These are phyloP conservation scores for Chamaedrilus cognettii DNA, from an alignment of 2,888 invertebrate genomes.

Conservation along the genomic window DNA sequence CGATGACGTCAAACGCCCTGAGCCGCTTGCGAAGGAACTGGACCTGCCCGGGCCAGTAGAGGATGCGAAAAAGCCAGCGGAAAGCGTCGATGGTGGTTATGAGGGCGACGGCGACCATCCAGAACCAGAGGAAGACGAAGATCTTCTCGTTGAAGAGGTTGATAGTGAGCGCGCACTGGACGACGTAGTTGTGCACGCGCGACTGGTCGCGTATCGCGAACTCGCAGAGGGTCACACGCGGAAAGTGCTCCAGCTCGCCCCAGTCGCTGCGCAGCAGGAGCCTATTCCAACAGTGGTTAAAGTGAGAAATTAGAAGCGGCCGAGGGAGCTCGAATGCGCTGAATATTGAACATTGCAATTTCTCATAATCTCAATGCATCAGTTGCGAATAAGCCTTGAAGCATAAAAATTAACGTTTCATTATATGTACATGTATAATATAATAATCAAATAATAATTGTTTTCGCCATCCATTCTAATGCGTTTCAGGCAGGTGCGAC, in stretches of 20 bases:
- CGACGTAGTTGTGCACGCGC: conserved; percentile 40
- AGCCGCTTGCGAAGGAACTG: conserved; percentile 39
- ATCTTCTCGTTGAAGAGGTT: conserved; percentile 49
- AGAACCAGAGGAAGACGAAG: conserved; percentile 47
- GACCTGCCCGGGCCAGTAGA: conserved; percentile 44
- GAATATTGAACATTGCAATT: too few species aligned
- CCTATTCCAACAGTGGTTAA: too few species aligned
- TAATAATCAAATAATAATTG: too few species aligned
- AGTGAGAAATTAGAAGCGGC: too few species aligned
- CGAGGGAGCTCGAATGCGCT: too few species aligned
- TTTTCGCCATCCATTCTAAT: too few species aligned
- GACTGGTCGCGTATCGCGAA: conserved; percentile 52
- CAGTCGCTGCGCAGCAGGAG: conserved; percentile 57
- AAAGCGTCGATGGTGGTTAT: conserved; percentile 38
- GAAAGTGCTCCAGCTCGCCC: conserved; percentile 55
- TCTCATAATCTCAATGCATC: too few species aligned
- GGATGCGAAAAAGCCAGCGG: conserved; percentile 42
- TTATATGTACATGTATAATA: too few species aligned
- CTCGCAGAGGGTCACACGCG: conserved; percentile 59
- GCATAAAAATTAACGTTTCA: too few species aligned
- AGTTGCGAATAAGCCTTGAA: too few species aligned
- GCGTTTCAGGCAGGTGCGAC: too few species aligned
- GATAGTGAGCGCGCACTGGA: conserved; percentile 45
- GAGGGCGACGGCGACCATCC: conserved; percentile 41
- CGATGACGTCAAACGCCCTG: conserved; percentile 37